A percentile compares a stretch with the other conserved stretches of the same genome.
Conservation (phyloP, 2,797 vertebrate species). For the Mus spretus region DNA sequence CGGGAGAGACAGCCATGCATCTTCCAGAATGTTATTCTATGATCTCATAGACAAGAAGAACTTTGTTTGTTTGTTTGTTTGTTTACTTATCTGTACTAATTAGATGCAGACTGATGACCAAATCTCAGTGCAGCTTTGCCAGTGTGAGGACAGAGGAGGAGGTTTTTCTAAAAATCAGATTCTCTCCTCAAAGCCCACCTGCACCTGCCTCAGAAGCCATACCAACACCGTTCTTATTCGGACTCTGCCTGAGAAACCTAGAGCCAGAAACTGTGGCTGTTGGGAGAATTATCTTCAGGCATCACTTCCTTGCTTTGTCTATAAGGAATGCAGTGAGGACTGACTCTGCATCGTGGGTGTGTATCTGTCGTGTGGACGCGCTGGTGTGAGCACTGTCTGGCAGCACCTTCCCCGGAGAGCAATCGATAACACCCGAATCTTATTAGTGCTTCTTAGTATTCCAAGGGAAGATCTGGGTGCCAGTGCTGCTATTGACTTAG, state of each 20-base stretch:
- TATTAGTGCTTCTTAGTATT: neutral
- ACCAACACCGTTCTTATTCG: neutral
- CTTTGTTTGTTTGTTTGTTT: neutral
- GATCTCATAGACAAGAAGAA: neutral
- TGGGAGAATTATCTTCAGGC: neutral
- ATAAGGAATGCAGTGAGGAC: neutral
- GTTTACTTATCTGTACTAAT: neutral
- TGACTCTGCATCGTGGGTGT: neutral
- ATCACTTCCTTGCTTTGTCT: neutral
- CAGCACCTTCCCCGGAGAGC: neutral
- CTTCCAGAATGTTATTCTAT: neutral
- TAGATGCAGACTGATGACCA: neutral
- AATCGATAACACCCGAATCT: neutral
- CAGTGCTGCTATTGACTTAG: neutral
- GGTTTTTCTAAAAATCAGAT: neutral
- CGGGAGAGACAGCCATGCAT: too few relatives aligned
- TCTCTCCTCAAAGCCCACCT: neutral
- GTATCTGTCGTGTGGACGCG: neutral
- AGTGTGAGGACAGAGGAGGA: neutral
- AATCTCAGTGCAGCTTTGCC: neutral
- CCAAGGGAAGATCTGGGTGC: neutral
- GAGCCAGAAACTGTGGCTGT: neutral
- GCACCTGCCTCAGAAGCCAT: neutral
- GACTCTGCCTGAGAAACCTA: neutral
- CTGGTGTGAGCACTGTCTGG: neutral